These are phyloP conservation scores for Stenodera caucasica DNA, from an alignment of 2,888 invertebrate genomes.

Conservation along the genomic window DNA sequence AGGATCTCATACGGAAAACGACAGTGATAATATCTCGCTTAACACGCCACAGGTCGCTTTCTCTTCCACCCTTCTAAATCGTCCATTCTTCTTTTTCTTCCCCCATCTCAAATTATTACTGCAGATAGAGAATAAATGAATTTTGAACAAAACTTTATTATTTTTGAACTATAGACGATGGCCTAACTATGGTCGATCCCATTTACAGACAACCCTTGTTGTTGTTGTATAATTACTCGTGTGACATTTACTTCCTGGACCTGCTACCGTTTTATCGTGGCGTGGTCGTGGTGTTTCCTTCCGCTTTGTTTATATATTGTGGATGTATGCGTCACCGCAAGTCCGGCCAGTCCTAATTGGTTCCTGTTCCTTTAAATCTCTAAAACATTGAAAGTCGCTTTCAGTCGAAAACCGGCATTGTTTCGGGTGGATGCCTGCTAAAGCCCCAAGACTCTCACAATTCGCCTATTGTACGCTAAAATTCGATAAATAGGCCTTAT, in stretches of 20 bases:
- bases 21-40: conserved; percentile 9
- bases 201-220: conserved; percentile 14
- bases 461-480: too few relatives aligned
- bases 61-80: neutral
- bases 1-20: conserved; percentile 37
- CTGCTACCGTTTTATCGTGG: conserved; percentile 22
- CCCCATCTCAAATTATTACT: neutral
- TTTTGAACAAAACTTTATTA: too few relatives aligned
- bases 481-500: neutral
- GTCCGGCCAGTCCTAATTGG: conserved; percentile 42
- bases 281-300: conserved; percentile 35
- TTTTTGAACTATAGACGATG: too few relatives aligned
- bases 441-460: too few relatives aligned
- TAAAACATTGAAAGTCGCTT: conserved; percentile 21
- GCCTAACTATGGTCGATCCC: neutral
- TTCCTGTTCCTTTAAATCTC: conserved; percentile 35
- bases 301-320: conserved; percentile 28
- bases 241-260: conserved; percentile 27
- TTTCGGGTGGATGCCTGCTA: too few relatives aligned
- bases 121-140: too few relatives aligned
- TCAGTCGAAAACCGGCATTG: too few relatives aligned
- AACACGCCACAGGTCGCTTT: conserved; percentile 7
- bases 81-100: neutral
- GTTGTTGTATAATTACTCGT: conserved; percentile 29
- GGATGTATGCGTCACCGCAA: conserved; percentile 28